phyloP scores from a whole-genome alignment of 2,888 invertebrate genomes.

The Stramonita haemastoma region DNA sequence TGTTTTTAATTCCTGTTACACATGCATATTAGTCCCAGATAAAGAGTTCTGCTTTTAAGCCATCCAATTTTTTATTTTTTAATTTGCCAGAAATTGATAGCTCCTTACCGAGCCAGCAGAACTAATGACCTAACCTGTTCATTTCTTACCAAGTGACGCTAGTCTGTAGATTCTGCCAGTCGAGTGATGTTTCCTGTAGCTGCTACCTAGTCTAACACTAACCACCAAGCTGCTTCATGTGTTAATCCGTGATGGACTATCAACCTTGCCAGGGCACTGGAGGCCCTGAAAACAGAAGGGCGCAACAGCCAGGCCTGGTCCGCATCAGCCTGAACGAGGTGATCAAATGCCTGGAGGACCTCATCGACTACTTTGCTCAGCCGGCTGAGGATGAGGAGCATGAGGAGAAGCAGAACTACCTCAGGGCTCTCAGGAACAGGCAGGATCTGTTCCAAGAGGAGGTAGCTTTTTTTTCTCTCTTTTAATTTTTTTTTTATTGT shows the following conservation, averaged over 20 bases:
- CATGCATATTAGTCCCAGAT: neutral
- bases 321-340: conserved; percentile 93
- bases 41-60: neutral
- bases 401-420: conserved; percentile 97
- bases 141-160: neutral
- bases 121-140: conserved; percentile 13
- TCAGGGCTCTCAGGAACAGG: conserved; percentile 96
- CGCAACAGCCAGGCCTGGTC: conserved; percentile 76
- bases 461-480: conserved; percentile 58
- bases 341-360: conserved; percentile 98
- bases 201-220: conserved; percentile 5
- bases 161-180: conserved; percentile 2
- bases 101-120: neutral
- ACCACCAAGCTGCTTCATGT: neutral
- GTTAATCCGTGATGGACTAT: neutral
- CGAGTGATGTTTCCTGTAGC: neutral
- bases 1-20: neutral
- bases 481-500: too few relatives aligned
- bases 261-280: conserved; percentile 88
- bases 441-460: conserved; percentile 99
- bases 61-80: neutral
- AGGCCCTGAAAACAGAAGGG: conserved; percentile 88
- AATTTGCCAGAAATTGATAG: neutral
- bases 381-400: conserved; percentile 99
- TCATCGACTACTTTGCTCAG: conserved; percentile 99